Conservation (phyloP, 2,113 vertebrate genomes). For the Dipodomys stephensi region DNA sequence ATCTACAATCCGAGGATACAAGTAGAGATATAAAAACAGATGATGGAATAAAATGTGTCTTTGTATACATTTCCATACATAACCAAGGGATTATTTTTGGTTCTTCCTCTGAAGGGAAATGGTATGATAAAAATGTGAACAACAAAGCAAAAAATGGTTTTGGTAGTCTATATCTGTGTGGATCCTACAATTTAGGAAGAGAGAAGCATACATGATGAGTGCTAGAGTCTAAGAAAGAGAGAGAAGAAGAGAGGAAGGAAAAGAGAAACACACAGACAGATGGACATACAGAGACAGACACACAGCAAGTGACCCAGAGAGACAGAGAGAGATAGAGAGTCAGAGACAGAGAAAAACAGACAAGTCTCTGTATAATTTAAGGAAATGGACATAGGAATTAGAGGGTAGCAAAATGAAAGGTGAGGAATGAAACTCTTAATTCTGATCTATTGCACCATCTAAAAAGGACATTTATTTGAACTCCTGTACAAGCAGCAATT, state of each 20-base stretch:
- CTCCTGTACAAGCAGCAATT: constrained; percentile 82
- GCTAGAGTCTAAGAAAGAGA: not conserved
- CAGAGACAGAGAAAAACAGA: not conserved
- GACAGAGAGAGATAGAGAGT: not conserved
- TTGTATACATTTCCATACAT: constrained; percentile 50
- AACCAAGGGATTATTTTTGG: constrained; percentile 44
- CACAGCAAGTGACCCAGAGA: too few relatives aligned
- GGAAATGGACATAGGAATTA: constrained; percentile 59
- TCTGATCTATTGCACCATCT: constrained; percentile 82
- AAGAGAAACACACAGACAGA: not conserved
- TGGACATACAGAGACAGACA: too few relatives aligned
- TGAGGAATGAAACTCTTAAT: constrained; percentile 77
- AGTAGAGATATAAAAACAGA: constrained; percentile 12
- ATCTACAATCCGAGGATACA: not conserved
- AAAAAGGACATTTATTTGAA: constrained; percentile 80
- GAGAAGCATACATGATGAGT: not conserved
- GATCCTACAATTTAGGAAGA: not conserved
- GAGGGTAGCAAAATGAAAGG: constrained; percentile 65
- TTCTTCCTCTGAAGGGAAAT: constrained; percentile 58
- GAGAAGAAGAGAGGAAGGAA: not conserved
- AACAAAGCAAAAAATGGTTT: constrained; percentile 65
- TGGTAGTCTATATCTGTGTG: not conserved
- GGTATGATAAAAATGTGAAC: constrained; percentile 55
- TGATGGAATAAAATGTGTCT: not conserved
- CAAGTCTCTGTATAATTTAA: constrained; percentile 47